Conservation (phyloP, 64 coral and sea anemone genomes). For the Montipora sp. region DNA sequence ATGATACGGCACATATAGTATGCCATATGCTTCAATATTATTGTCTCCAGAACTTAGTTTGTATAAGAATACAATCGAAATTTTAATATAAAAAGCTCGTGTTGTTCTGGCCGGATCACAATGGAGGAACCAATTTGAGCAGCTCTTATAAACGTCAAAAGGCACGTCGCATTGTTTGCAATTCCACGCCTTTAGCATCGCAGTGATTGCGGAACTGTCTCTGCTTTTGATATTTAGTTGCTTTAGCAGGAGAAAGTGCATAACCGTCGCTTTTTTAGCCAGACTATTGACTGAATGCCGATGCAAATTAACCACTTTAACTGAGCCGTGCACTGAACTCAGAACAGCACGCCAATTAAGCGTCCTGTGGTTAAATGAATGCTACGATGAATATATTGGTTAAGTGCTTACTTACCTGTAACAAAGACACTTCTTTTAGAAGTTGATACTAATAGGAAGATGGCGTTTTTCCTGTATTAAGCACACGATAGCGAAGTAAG, state of each 20-base stretch:
- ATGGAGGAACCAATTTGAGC: background rate
- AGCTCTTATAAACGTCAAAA: background rate
- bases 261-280: background rate
- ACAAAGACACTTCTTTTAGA: slow-evolving; percentile 13
- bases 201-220: background rate
- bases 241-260: background rate
- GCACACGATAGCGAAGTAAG: background rate
- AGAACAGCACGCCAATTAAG: background rate
- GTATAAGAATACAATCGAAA: background rate
- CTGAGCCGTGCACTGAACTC: background rate
- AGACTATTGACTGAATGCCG: no score
- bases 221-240: background rate
- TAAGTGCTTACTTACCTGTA: slow-evolving; percentile 30
- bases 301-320: no score
- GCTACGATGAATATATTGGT: background rate
- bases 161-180: background rate
- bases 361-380: background rate
- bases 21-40: background rate
- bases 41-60: background rate
- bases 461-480: background rate
- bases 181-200: background rate
- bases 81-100: background rate
- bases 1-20: background rate
- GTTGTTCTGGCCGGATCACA: background rate
- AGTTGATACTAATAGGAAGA: background rate